Conservation (phyloP, 1,140 invertebrate species). For the Drosophila ironensis region DNA sequence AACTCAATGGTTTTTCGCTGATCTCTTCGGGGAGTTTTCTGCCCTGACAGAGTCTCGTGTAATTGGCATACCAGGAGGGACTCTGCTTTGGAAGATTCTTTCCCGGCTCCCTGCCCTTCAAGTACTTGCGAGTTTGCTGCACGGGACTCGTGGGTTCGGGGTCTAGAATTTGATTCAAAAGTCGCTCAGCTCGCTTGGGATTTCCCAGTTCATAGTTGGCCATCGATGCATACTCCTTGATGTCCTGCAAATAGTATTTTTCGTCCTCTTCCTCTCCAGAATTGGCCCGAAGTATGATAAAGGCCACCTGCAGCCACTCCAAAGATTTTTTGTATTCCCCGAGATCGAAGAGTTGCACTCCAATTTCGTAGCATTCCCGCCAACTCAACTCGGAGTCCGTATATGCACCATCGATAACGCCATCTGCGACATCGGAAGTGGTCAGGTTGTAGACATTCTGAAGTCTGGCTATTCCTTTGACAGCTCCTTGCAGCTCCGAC, state of each 20-base stretch:
- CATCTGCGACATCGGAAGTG: slow-evolving; percentile 38
- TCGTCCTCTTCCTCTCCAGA: neutral
- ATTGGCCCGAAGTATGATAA: slow-evolving; percentile 10
- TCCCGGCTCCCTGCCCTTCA: slow-evolving; percentile 15
- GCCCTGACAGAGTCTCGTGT: slow-evolving; percentile 58
- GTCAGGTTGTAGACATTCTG: slow-evolving; percentile 62
- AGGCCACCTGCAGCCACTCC: slow-evolving; percentile 48
- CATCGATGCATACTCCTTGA: slow-evolving; percentile 56
- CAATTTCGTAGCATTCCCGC: slow-evolving; percentile 67
- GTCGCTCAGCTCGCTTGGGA: neutral
- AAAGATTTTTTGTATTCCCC: slow-evolving; percentile 15
- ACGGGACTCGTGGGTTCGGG: slow-evolving; percentile 8
- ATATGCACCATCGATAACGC: slow-evolving; percentile 18
- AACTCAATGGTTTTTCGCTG: slow-evolving; percentile 83
- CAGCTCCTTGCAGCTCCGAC: slow-evolving; percentile 52
- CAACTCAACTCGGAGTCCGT: slow-evolving; percentile 28
- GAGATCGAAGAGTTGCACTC: slow-evolving; percentile 46
- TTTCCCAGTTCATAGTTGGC: slow-evolving; percentile 54
- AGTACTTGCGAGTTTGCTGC: slow-evolving; percentile 18
- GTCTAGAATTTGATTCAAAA: slow-evolving; percentile 26
- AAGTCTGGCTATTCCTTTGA: slow-evolving; percentile 48
- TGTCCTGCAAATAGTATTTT: neutral
- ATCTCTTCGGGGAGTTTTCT: slow-evolving; percentile 4
- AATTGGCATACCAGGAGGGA: slow-evolving; percentile 36
- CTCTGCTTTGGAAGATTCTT: neutral